Evolutionary conservation across 2,888 invertebrate species (phyloP).

Genomic region (Noctua fimbriata): DNA sequence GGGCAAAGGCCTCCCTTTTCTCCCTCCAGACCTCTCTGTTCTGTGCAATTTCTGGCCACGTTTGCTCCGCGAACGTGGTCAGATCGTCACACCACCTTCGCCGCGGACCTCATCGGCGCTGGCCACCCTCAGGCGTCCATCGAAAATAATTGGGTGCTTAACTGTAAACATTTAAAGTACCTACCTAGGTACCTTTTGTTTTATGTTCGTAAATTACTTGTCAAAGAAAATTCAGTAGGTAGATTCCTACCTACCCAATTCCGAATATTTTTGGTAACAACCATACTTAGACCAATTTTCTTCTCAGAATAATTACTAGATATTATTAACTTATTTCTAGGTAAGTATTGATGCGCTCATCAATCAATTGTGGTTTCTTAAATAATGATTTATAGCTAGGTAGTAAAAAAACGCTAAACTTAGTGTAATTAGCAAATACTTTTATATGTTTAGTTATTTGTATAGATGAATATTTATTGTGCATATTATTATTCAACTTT

Average conservation of each 20-base stretch:
- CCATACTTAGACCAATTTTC: neutral
- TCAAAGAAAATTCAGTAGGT: neutral
- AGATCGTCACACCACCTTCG: no score
- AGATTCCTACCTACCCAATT: neutral
- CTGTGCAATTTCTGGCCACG: no score
- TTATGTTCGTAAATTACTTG: neutral
- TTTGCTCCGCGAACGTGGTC: no score
- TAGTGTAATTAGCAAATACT: slow-evolving; percentile 10
- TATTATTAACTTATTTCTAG: slow-evolving; percentile 9
- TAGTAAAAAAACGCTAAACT: neutral
- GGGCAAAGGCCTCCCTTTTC: no score
- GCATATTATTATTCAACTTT: neutral
- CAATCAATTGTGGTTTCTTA: slow-evolving; percentile 5
- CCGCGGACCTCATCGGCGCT: no score
- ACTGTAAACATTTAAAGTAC: no score
- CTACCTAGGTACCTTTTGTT: neutral
- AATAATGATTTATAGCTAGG: neutral
- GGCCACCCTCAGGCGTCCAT: no score
- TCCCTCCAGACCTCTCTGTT: no score
- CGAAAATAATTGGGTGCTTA: no score
- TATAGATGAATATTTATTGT: neutral
- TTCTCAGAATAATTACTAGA: neutral
- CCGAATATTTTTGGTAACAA: neutral
- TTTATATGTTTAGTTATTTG: neutral
- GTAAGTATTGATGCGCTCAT: neutral